Percentiles rank a stretch among this genome's conserved stretches.
Conservation (phyloP, 2,113 vertebrate species). For the Leptobrachium leishanense region DNA sequence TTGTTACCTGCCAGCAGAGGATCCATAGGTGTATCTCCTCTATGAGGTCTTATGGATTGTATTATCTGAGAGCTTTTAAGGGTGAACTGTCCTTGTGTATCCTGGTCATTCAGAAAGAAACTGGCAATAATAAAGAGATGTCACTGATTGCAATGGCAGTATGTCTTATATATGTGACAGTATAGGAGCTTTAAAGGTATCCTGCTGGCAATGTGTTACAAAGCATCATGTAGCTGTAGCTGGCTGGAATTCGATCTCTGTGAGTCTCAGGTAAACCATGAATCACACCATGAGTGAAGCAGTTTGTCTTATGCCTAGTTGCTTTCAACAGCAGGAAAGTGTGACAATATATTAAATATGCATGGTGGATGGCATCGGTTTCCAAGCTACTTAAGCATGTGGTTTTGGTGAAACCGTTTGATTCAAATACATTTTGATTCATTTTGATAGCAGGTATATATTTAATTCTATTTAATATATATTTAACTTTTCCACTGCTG, state of each 20-base stretch:
- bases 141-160: background rate
- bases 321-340: slow-evolving; percentile 6
- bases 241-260: background rate
- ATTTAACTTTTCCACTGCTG: too few species aligned
- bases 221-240: background rate
- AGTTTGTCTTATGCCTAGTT: slow-evolving; percentile 22
- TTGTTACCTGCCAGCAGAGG: slow-evolving; percentile 48
- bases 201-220: background rate
- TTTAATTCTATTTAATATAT: too few species aligned
- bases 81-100: background rate
- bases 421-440: too few species aligned
- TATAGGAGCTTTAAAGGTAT: slow-evolving; percentile 1
- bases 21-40: slow-evolving; percentile 21
- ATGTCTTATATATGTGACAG: background rate
- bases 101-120: background rate
- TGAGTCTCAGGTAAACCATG: slow-evolving; percentile 6
- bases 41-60: slow-evolving; percentile 33
- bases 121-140: background rate
- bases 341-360: slow-evolving; percentile 19
- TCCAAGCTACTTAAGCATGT: background rate
- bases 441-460: too few species aligned
- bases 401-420: background rate
- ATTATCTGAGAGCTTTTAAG: background rate
- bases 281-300: slow-evolving; percentile 3
- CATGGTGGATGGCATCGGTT: background rate